phyloP scores from a whole-genome alignment of 2,797 vertebrate species.

The Chiloscyllium punctatum region DNA sequence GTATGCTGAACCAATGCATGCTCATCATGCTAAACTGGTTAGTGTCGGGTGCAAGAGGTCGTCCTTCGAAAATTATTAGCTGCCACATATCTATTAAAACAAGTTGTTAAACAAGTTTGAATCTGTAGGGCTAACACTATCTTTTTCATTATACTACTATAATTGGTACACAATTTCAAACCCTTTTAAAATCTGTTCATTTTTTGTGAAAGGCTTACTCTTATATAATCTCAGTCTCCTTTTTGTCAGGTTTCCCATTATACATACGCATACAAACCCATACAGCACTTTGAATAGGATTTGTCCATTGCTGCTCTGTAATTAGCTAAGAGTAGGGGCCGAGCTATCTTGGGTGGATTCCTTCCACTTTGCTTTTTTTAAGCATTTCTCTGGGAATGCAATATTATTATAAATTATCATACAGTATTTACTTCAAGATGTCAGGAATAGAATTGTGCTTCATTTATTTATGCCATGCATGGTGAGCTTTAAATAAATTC shows the following conservation, averaged over 20 bases:
- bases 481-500: neutral
- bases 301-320: neutral
- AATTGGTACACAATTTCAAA: no score
- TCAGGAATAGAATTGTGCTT: neutral
- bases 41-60: slow-evolving; percentile 43
- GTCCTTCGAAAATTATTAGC: neutral
- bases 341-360: neutral
- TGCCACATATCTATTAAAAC: neutral
- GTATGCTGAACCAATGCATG: slow-evolving; percentile 62
- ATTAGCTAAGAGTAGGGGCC: neutral
- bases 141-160: neutral
- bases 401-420: neutral
- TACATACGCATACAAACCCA: neutral
- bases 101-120: neutral
- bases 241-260: neutral
- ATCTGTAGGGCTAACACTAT: neutral
- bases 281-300: neutral
- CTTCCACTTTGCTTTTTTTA: neutral
- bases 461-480: neutral
- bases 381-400: neutral
- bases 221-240: neutral
- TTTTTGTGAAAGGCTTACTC: neutral
- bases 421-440: neutral
- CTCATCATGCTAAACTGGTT: slow-evolving; percentile 73
- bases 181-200: neutral